These are phyloP conservation scores for Tromatobia lineatoria DNA, from an alignment of 2,888 invertebrate species.

Conservation along the genomic window DNA sequence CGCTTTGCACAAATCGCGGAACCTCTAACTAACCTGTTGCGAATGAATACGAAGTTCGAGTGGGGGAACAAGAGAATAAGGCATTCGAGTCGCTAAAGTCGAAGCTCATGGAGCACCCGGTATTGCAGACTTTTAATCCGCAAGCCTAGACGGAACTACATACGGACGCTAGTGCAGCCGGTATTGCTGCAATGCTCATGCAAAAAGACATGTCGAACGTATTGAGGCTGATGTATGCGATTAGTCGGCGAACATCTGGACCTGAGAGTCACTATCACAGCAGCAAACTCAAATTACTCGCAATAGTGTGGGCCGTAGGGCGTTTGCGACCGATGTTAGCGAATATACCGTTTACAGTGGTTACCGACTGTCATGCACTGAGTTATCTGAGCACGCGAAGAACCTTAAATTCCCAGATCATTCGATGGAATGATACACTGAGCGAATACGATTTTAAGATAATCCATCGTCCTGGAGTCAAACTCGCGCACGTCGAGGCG, in stretches of 20 bases:
- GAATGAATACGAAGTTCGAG: neutral
- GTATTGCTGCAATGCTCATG: conserved; percentile 44
- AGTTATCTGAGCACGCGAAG: conserved; percentile 28
- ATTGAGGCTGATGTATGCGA: conserved; percentile 68
- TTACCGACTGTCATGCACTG: conserved; percentile 20
- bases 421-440: conserved; percentile 8
- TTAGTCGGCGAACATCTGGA: conserved; percentile 71
- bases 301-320: conserved; percentile 24
- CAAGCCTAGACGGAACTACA: conserved; percentile 54
- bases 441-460: neutral
- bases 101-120: conserved; percentile 10
- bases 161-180: conserved; percentile 37
- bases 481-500: neutral
- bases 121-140: conserved; percentile 38
- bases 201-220: conserved; percentile 48
- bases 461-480: neutral
- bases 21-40: conserved; percentile 22
- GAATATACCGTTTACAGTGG: conserved; percentile 49
- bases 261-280: conserved; percentile 73
- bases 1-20: conserved; percentile 39
- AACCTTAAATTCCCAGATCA: conserved; percentile 16
- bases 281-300: conserved; percentile 54
- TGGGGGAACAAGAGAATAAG: conserved; percentile 26
- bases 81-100: conserved; percentile 48
- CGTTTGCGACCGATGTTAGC: too few species aligned